Conservation (phyloP, 92 coral and sea anemone genomes). For the Phenganax subtilis region DNA sequence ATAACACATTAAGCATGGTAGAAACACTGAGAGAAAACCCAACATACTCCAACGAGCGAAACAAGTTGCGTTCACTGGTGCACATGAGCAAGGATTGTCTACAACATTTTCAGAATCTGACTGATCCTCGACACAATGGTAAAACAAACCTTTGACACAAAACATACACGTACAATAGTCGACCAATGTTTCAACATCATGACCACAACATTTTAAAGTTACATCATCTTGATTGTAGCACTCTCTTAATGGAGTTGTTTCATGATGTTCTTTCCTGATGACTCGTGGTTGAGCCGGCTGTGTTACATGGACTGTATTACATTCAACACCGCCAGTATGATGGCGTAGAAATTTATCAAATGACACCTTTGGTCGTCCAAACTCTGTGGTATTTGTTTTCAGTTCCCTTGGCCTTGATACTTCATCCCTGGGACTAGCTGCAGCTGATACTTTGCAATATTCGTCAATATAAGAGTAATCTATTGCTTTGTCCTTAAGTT, state of each 20-base stretch:
- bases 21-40: constrained; percentile 14
- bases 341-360: constrained; percentile 26
- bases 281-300: not conserved
- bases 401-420: not conserved
- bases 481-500: constrained; percentile 15
- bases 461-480: constrained; percentile 28
- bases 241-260: not conserved
- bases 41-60: constrained; percentile 37
- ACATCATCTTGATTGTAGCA: constrained; percentile 16
- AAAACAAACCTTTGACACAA: constrained; percentile 79
- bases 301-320: not conserved
- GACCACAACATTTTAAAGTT: constrained; percentile 26
- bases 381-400: constrained; percentile 25
- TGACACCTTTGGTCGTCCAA: constrained; percentile 30
- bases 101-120: constrained; percentile 58
- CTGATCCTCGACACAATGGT: constrained; percentile 84
- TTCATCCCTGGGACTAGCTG: not conserved
- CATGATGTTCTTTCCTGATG: not conserved
- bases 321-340: constrained; percentile 25
- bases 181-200: constrained; percentile 35
- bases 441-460: constrained; percentile 28
- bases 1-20: constrained; percentile 46
- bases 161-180: constrained; percentile 96
- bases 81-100: constrained; percentile 49
- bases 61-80: constrained; percentile 31